Base-by-base conservation (phyloP, 2,888 invertebrate genomes). In the Sarcophaga caerulescens region DNA sequence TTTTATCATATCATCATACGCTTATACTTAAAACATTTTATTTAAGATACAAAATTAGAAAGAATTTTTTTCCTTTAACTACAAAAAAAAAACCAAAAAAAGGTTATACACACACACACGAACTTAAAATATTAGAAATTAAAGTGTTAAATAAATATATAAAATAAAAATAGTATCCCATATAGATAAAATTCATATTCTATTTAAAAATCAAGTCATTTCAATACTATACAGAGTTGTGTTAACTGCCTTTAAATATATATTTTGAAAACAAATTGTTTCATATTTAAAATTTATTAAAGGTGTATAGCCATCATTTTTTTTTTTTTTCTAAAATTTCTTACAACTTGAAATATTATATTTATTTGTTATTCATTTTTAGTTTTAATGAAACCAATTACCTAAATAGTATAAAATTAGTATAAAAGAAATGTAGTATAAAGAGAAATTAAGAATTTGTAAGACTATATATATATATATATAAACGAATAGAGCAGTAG, bases 1-100 rank as follows among this genome's bases (percentile, higher is more conserved):
- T 81, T 85, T 47, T 76, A 75, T 60, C n/a, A 21, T 74, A 35
- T 65, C 19, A 23, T 60, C 62, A 69, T 70, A 35, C 19, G 23
- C 10, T 70, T 14, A 10, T 10, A 23, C 12, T 59, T 65, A 73
- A 52, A 52, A 52, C 0, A 52, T 52, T 52, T 14, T 52, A 52
- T 52, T 52, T 52, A 52, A 35, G 35, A 35, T 10, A 35, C 35
- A 35, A 35, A 35, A 35, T 35, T 35, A 35, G 35, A 8, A 66
- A 21, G 17, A 57, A 35, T 76, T 75, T 57, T 75, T 57, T 57
- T 57, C 6, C n/a, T 57, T 57, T 3, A n/a, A 17, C 6, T 17
- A 57, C 17, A n/a, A 57, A 57, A 0, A 57, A 57, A 17, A n/a
- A n/a, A n/a, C n/a, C 17, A 0, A 14, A 57, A 57, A 57, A 57